Conservation (phyloP, 2,888 invertebrate genomes). For the Xanthia togata region DNA sequence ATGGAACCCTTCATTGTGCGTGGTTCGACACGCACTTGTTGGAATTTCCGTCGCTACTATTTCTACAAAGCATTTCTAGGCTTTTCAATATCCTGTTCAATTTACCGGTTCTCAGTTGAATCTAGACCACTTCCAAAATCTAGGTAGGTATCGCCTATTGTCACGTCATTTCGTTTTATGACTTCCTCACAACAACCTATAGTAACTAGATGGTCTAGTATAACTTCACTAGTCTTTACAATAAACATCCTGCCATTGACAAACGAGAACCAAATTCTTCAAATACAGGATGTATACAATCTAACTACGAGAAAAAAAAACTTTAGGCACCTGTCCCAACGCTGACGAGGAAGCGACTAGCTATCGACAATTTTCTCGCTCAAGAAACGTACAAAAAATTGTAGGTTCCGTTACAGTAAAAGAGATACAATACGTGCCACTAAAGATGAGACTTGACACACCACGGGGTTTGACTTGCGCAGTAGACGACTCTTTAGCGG, state of each 20-base stretch:
- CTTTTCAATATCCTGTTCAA: background rate
- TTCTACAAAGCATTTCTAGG: background rate
- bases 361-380: too few relatives aligned
- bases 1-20: too few relatives aligned
- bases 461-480: too few relatives aligned
- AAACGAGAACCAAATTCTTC: background rate
- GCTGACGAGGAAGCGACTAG: too few relatives aligned
- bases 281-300: slow-evolving; percentile 15
- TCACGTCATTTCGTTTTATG: background rate
- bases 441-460: too few relatives aligned
- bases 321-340: too few relatives aligned
- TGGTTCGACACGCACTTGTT: too few relatives aligned
- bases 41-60: too few relatives aligned
- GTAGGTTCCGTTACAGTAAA: too few relatives aligned
- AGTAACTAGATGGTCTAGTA: background rate
- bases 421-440: too few relatives aligned
- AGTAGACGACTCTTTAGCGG: too few relatives aligned
- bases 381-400: too few relatives aligned
- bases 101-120: background rate
- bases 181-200: background rate
- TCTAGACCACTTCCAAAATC: background rate
- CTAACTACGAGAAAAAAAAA: background rate
- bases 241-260: background rate
- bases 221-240: background rate
- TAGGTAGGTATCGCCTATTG: background rate